Conservation (phyloP, 2,888 invertebrate species). For the Tridacna crocea region DNA sequence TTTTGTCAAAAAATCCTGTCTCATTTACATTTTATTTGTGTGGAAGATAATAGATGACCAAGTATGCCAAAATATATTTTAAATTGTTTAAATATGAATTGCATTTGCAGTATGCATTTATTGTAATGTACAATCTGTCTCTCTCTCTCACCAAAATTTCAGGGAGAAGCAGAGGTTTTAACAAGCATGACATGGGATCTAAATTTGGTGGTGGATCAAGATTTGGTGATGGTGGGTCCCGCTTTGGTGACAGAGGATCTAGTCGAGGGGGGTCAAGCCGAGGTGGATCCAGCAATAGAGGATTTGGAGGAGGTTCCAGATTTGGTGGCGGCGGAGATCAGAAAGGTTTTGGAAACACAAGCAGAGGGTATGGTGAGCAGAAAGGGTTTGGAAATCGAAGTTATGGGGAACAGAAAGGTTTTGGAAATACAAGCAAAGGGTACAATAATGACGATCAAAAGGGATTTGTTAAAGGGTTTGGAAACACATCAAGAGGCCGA, state of each 20-base stretch:
- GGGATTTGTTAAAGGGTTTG: conserved; percentile 43
- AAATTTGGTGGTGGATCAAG: conserved; percentile 39
- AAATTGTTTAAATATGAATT: no score
- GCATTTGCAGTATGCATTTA: no score
- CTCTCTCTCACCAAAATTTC: background rate
- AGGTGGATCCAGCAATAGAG: conserved; percentile 35
- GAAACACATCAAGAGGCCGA: conserved; percentile 48
- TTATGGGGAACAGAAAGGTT: conserved; percentile 33
- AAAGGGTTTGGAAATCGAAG: conserved; percentile 26
- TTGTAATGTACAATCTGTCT: no score
- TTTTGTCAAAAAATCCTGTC: no score
- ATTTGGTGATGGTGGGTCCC: conserved; percentile 46
- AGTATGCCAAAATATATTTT: no score
- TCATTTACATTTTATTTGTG: no score
- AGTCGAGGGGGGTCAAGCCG: conserved; percentile 42
- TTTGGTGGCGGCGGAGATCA: conserved; percentile 41
- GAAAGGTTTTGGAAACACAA: conserved; percentile 42
- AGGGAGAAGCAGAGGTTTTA: background rate
- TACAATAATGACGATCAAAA: conserved; percentile 3
- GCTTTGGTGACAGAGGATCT: conserved; percentile 51
- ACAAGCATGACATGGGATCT: conserved; percentile 31
- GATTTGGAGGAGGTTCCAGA: conserved; percentile 37
- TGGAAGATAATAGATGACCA: no score
- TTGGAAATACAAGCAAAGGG: conserved; percentile 29
- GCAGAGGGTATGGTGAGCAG: conserved; percentile 23